Evolutionary conservation across 2,113 vertebrate genomes (phyloP).

Genomic region (Myiopsitta monachus): DNA sequence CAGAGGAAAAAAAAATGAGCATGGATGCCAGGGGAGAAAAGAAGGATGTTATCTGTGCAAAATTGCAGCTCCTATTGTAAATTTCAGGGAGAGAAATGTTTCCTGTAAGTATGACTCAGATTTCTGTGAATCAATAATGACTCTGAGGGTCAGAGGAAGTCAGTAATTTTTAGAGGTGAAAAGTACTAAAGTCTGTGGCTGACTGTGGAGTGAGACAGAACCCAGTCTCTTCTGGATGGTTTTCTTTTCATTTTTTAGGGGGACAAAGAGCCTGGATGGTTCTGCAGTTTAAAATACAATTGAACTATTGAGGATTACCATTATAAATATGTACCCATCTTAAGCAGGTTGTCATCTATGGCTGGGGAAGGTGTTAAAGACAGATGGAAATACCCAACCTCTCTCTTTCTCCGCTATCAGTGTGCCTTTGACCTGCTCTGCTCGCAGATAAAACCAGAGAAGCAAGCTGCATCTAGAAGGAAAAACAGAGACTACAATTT

Average conservation of each 20-base stretch:
- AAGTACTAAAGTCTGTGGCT: background rate
- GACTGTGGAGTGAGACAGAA: background rate
- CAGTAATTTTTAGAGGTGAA: background rate
- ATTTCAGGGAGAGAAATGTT: background rate
- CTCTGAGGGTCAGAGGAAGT: conserved; percentile 8
- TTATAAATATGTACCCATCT: background rate
- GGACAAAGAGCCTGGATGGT: background rate
- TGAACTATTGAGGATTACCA: background rate
- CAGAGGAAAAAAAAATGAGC: background rate
- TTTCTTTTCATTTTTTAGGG: background rate
- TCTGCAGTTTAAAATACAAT: background rate
- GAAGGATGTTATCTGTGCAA: background rate
- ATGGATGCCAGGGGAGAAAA: background rate
- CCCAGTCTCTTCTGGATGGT: background rate
- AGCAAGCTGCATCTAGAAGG: background rate
- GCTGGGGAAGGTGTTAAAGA: background rate
- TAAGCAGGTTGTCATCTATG: background rate
- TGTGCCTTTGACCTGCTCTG: background rate
- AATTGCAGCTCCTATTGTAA: background rate
- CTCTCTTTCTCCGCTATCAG: background rate
- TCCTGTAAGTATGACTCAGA: conserved; percentile 48
- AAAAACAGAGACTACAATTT: background rate
- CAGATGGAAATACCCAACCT: background rate
- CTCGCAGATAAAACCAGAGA: background rate
- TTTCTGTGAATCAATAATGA: conserved; percentile 18